Conservation (phyloP, 2,113 vertebrate genomes). For the Oncorhynchus keta region DNA sequence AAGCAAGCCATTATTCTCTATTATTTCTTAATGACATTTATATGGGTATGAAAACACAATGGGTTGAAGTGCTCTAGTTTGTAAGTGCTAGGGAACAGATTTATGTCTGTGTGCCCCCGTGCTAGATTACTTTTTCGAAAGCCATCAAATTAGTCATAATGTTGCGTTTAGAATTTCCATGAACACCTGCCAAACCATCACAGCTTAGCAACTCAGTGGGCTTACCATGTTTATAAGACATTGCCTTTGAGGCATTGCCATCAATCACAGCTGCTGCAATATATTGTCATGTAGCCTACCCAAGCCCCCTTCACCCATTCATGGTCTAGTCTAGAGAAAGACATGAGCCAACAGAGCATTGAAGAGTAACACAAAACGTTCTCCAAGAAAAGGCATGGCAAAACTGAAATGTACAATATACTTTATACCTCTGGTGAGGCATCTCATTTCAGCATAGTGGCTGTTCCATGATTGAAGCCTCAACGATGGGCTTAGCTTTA, state of each 20-base stretch:
- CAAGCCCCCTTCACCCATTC: no score
- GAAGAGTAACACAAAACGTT: background rate
- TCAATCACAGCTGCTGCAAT: slow-evolving; percentile 1
- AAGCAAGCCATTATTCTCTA: background rate
- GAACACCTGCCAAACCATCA: background rate
- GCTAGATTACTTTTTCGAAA: background rate
- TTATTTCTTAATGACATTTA: background rate
- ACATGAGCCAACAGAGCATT: background rate
- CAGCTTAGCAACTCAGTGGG: background rate
- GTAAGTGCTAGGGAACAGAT: background rate
- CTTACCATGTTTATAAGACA: slow-evolving; percentile 5
- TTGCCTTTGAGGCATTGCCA: background rate
- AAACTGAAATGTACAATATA: background rate
- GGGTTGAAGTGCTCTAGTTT: background rate
- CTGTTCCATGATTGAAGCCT: slow-evolving; percentile 32
- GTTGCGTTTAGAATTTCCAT: background rate
- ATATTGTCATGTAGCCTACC: background rate
- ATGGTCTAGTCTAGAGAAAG: background rate
- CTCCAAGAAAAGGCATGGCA: background rate
- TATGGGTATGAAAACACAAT: background rate
- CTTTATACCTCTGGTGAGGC: background rate
- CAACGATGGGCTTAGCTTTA: slow-evolving; percentile 37
- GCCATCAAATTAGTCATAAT: background rate
- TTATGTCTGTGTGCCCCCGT: background rate
- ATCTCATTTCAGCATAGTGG: slow-evolving; percentile 27